Evolutionary conservation across 2,113 vertebrate genomes (phyloP).

Genomic region (Oreochromis spilurus): DNA sequence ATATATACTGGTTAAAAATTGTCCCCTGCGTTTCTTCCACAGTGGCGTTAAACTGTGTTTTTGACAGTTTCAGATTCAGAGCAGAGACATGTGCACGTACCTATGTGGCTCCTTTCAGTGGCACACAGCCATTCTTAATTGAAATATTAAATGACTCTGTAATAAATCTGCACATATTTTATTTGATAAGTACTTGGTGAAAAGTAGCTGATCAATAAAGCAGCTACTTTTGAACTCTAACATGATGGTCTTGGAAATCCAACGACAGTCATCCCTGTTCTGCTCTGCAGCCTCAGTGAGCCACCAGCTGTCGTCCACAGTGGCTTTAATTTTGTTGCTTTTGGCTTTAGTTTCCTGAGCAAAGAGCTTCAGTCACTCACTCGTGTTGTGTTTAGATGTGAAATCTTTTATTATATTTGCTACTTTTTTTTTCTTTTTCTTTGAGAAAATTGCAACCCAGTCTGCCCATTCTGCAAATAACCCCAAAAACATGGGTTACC

Average conservation of each 20-base stretch:
- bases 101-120: background rate
- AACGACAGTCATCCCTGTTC: background rate
- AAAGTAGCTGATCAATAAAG: background rate
- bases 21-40: accelerated
- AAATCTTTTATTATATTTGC: background rate
- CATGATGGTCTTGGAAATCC: accelerated
- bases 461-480: background rate
- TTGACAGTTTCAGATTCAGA: background rate
- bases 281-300: background rate
- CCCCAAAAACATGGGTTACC: background rate
- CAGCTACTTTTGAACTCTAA: background rate
- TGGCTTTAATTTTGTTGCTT: background rate
- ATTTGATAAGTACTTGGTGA: background rate
- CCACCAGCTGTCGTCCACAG: background rate
- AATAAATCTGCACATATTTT: background rate
- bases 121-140: background rate
- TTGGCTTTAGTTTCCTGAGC: background rate
- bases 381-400: background rate
- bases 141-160: background rate
- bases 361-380: background rate
- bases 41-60: background rate
- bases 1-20: background rate
- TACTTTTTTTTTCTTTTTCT: background rate
- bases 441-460: background rate
- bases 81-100: background rate